phyloP scores from a whole-genome alignment of 2,113 vertebrate species.

The Arizona elegans region DNA sequence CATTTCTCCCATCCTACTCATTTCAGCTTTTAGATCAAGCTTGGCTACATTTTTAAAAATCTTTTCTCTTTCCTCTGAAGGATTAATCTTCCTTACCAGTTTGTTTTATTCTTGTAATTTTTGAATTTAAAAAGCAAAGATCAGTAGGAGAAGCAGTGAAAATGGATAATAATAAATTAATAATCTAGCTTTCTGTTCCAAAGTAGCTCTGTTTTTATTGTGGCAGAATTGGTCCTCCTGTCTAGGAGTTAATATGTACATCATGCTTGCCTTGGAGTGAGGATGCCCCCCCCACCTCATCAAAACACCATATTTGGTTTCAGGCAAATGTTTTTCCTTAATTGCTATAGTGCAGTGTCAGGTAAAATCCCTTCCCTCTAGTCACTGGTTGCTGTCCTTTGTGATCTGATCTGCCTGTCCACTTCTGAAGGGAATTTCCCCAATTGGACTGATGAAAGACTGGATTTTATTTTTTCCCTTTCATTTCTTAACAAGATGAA shows the following conservation, averaged over 20 bases:
- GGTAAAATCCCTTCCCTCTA: not conserved
- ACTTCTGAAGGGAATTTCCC: not conserved
- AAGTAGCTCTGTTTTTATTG: not conserved
- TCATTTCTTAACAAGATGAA: not conserved
- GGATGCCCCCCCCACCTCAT: not conserved
- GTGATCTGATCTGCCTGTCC: not conserved
- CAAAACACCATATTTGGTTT: not conserved
- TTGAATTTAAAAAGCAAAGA: not conserved
- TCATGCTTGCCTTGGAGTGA: not conserved
- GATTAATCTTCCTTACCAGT: not conserved
- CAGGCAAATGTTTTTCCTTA: not conserved
- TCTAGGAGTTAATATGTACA: not conserved
- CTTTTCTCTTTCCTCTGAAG: not conserved
- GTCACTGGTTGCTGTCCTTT: not conserved
- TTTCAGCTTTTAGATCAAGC: not conserved
- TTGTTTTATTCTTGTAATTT: not conserved
- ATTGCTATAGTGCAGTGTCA: not conserved
- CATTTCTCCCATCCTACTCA: not conserved
- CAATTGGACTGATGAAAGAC: not conserved
- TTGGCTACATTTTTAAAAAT: not conserved
- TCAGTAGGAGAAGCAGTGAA: not conserved
- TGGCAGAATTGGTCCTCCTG: too few species aligned
- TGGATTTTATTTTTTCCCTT: not conserved
- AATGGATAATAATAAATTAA: not conserved
- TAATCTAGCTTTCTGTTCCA: not conserved